Evolutionary conservation across 2,797 vertebrate species (phyloP), one percentile per base, ranked within the genome.

Genomic region (Astyanax mexicanus): DNA sequence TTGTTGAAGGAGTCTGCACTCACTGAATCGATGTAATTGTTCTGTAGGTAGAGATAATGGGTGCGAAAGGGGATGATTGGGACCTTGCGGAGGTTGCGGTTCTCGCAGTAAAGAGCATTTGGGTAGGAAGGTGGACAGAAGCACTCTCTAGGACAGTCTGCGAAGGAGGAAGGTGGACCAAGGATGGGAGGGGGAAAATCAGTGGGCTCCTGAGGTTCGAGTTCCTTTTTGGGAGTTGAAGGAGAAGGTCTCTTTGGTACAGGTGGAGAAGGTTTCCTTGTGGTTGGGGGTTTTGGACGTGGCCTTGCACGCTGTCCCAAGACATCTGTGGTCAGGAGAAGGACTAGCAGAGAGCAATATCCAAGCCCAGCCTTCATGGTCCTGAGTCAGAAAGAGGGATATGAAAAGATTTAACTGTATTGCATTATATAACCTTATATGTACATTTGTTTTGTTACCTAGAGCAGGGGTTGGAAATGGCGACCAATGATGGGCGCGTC

Each of bases 41-140:
- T 98, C 87, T 98, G 96, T 49, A 99, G 92, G 81, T 99, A 99
- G 78, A 98, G 89, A 89, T 99, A 98, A 79, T 96, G 95, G 79
- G 93, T 92, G 83, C 96, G 94, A 7, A 89, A 0, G 0, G 98
- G 98, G 88, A 99, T 95, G 80, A 91, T 21, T 0, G 98, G 98
- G 68, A 99, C 91, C 73, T 85, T 90, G 29, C 96, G 94, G 78
- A 99, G 93, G 92, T 98, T 98, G 64, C 96, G 95, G 91, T 96
- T 98, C 88, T 99, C 98, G 71, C 98, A 99, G 89, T 98, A 97
- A 62, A 99, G 94, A 52, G 97, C 92, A 0, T 95, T 94, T 0
- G 97, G 96, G 82, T 96, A 96, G 78, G 91, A 94, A 0, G 94
- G 89, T 10, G 95, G 91, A 67, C 98, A 99, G 45, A 87, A 89